Evolutionary conservation across 2,888 invertebrate genomes (phyloP).

Genomic region (Drosophila incognita): DNA sequence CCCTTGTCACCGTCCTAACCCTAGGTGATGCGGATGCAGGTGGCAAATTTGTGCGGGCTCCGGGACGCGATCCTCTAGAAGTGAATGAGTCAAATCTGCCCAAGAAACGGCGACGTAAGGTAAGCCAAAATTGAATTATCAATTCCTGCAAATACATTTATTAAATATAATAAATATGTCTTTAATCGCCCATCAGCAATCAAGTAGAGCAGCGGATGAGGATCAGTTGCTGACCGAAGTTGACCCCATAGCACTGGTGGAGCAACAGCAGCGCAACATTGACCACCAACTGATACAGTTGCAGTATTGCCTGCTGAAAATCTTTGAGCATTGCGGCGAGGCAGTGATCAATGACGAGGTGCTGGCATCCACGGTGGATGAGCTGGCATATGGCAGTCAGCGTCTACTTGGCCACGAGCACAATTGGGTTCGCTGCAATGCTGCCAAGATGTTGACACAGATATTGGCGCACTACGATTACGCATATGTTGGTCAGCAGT

Average conservation of each 20-base stretch:
- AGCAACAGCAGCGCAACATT: constrained; percentile 87
- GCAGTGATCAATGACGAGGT: constrained; percentile 85
- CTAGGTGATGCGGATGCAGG: constrained; percentile 85
- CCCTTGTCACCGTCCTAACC: constrained; percentile 86
- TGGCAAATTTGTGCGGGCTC: constrained; percentile 88
- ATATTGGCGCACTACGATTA: constrained; percentile 89
- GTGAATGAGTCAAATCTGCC: constrained; percentile 4
- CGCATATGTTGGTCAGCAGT: constrained; percentile 86
- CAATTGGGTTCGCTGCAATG: constrained; percentile 92
- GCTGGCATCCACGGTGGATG: constrained; percentile 85
- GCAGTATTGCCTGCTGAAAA: constrained; percentile 89
- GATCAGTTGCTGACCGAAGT: constrained; percentile 45
- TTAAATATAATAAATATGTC: neutral
- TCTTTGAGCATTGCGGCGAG: constrained; percentile 88
- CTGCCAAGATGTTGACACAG: constrained; percentile 91
- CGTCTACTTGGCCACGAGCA: constrained; percentile 92
- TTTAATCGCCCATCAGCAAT: constrained; percentile 4
- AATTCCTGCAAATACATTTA: neutral
- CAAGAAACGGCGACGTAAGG: constrained; percentile 46
- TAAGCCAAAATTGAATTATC: constrained; percentile 3
- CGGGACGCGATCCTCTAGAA: constrained; percentile 69
- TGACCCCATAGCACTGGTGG: constrained; percentile 80
- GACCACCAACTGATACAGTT: constrained; percentile 92
- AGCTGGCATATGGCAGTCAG: constrained; percentile 89
- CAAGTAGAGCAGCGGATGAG: neutral